These are phyloP conservation scores for Phaethon lepturus DNA, from an alignment of 2,113 vertebrate species.

Conservation along the genomic window DNA sequence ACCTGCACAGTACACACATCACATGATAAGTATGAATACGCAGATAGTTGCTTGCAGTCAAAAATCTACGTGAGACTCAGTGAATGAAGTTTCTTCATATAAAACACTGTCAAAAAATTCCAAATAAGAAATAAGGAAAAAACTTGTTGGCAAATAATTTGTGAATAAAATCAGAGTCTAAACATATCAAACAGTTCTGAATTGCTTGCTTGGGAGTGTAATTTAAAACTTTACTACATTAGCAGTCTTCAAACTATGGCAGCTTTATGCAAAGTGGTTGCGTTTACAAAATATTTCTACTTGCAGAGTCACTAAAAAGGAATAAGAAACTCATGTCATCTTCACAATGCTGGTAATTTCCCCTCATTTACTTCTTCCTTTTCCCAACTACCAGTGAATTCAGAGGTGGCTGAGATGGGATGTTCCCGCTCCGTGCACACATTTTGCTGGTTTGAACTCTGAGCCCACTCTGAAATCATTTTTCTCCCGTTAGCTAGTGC, in stretches of 20 bases:
- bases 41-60: background rate
- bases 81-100: background rate
- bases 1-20: background rate
- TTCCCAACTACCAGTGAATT: background rate
- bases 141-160: background rate
- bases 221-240: background rate
- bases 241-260: background rate
- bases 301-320: rapidly evolving
- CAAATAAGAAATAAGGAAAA: background rate
- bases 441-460: background rate
- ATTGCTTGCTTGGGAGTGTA: background rate
- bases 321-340: background rate
- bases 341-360: background rate
- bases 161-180: background rate
- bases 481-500: background rate
- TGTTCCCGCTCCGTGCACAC: rapidly evolving
- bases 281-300: background rate
- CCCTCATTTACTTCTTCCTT: background rate
- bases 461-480: background rate
- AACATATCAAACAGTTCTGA: background rate
- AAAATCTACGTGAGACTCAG: background rate
- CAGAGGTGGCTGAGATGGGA: background rate
- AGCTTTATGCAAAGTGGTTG: background rate
- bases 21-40: background rate
- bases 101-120: background rate